Evolutionary conservation across 2,113 vertebrate species (phyloP).

Genomic region (Burhinus bistriatus): DNA sequence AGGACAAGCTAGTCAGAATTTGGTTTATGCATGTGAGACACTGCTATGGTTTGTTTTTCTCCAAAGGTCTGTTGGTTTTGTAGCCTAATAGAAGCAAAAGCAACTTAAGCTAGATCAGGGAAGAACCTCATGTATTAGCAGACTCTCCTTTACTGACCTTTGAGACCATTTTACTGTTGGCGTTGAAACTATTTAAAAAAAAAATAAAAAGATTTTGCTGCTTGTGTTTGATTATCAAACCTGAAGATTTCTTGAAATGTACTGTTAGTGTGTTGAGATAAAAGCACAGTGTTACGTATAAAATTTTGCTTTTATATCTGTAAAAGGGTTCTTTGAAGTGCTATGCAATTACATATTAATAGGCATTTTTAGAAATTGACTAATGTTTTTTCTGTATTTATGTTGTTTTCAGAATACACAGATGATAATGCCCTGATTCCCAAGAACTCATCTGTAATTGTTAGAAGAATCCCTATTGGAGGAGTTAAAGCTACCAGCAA

Average conservation of each 20-base stretch:
- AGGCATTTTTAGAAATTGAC: not conserved
- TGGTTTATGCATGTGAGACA: not conserved
- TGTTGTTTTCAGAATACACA: conserved; percentile 84
- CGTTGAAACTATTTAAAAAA: not conserved
- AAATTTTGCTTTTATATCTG: not conserved
- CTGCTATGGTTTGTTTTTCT: not conserved
- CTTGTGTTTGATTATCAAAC: not conserved
- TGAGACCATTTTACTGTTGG: not conserved
- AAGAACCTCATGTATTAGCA: not conserved
- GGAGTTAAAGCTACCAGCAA: conserved; percentile 89
- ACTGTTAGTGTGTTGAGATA: not conserved
- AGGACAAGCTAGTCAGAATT: not conserved
- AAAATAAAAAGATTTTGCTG: not conserved
- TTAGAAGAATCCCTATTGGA: conserved; percentile 92
- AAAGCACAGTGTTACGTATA: rapidly evolving
- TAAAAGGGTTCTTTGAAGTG: not conserved
- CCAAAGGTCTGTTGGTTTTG: not conserved
- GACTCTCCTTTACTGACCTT: not conserved
- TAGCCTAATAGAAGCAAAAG: not conserved
- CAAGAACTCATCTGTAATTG: conserved; percentile 97
- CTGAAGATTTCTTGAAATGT: not conserved
- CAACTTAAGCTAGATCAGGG: not conserved
- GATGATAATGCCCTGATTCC: conserved; percentile 88
- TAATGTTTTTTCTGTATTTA: not conserved
- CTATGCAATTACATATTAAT: not conserved